Conservation (phyloP, 2,797 vertebrate genomes). For the Mormyrops boulengeri region DNA sequence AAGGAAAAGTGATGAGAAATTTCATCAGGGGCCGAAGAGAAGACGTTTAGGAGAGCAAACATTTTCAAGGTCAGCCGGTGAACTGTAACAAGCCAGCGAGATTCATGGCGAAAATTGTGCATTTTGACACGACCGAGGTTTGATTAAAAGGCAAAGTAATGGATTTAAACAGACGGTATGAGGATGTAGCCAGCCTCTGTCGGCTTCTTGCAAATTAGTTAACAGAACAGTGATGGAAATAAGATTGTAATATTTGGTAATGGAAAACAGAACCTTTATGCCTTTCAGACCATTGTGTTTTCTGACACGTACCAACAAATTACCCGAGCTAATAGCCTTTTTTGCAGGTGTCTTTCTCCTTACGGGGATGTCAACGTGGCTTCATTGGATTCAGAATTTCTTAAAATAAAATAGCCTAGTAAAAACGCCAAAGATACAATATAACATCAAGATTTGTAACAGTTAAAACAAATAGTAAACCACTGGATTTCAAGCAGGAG, state of each 20-base stretch:
- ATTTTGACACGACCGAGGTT: slow-evolving; percentile 90
- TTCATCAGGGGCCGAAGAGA: slow-evolving; percentile 62
- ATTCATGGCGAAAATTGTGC: slow-evolving; percentile 85
- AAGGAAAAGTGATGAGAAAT: slow-evolving; percentile 34
- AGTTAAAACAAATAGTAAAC: slow-evolving; percentile 41
- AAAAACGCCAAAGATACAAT: slow-evolving; percentile 48
- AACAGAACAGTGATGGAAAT: slow-evolving; percentile 79
- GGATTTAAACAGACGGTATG: slow-evolving; percentile 91
- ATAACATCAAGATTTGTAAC: slow-evolving; percentile 48
- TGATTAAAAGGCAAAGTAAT: slow-evolving; percentile 99
- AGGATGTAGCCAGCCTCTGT: slow-evolving; percentile 84
- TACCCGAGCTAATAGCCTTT: slow-evolving; percentile 52
- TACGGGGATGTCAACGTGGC: slow-evolving; percentile 33
- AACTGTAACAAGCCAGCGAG: slow-evolving; percentile 85
- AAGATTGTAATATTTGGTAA: slow-evolving; percentile 67
- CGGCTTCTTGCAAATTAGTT: slow-evolving; percentile 85
- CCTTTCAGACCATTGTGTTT: slow-evolving; percentile 57
- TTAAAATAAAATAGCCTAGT: slow-evolving; percentile 50
- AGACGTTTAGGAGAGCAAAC: slow-evolving; percentile 89
- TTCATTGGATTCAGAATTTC: slow-evolving; percentile 43
- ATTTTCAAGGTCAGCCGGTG: slow-evolving; percentile 96
- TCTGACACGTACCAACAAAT: slow-evolving; percentile 63
- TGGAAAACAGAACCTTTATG: slow-evolving; percentile 61
- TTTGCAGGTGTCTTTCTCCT: slow-evolving; percentile 28
- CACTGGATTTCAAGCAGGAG: slow-evolving; percentile 33